These are phyloP conservation scores for Liopterus haemorrhoidalis DNA, from an alignment of 2,888 invertebrate genomes.

Conservation along the genomic window DNA sequence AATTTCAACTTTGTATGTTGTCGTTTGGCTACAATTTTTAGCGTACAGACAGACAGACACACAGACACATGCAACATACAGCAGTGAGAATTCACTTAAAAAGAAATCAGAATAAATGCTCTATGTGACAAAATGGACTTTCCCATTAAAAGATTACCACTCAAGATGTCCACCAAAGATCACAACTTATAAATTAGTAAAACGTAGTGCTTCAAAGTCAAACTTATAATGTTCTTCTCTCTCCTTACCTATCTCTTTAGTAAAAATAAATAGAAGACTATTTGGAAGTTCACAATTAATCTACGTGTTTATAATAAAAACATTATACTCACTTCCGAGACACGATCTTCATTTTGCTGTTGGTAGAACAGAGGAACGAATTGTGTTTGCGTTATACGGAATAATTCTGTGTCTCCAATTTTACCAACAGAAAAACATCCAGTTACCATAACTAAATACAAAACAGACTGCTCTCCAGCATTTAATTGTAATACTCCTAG, in stretches of 20 bases:
- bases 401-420: conserved; percentile 90
- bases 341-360: conserved; percentile 54
- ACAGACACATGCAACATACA: no score
- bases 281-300: not conserved
- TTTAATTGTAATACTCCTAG: conserved; percentile 87
- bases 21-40: no score
- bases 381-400: conserved; percentile 86
- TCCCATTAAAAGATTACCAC: no score
- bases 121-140: no score
- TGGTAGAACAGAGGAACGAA: conserved; percentile 82
- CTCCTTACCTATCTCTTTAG: no score
- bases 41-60: no score
- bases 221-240: no score
- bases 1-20: no score
- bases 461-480: conserved; percentile 74
- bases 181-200: no score
- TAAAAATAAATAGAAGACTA: not conserved
- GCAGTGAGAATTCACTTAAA: no score
- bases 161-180: no score
- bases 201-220: not conserved
- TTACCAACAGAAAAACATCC: conserved; percentile 96
- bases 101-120: no score
- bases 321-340: conserved; percentile 48
- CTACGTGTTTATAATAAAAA: not conserved
- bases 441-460: conserved; percentile 88